These are phyloP conservation scores for Megaceryle torquata DNA, from an alignment of 2,113 vertebrate species.

Conservation along the genomic window DNA sequence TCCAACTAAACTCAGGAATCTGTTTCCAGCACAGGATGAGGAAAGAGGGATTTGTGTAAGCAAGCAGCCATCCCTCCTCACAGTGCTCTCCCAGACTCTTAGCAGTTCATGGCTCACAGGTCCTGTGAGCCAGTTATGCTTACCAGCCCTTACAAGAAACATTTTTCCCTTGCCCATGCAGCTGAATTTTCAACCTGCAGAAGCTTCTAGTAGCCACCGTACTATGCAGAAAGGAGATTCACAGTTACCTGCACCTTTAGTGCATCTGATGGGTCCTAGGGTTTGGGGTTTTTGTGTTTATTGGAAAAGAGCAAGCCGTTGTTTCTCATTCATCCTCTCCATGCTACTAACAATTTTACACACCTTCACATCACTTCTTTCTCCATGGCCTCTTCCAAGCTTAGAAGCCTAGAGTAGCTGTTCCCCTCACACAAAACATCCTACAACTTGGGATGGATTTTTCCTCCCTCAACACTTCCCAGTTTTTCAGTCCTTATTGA, in stretches of 20 bases:
- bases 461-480: background rate
- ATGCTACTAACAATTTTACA: background rate
- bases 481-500: background rate
- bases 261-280: background rate
- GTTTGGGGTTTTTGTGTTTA: background rate
- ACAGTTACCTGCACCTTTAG: background rate
- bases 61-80: background rate
- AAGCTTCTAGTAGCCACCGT: background rate
- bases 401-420: background rate
- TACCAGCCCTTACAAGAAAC: background rate
- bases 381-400: background rate
- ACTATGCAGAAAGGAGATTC: background rate
- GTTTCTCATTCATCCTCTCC: background rate
- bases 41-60: background rate
- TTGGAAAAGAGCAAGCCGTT: background rate
- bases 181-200: background rate
- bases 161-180: background rate
- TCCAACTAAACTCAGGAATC: background rate
- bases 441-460: background rate
- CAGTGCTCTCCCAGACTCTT: accelerated
- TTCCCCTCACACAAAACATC: background rate
- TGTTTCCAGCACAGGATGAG: background rate
- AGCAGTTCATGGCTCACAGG: accelerated
- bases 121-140: background rate
- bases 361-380: background rate